A percentile compares a stretch with the other conserved stretches of the same genome.
phyloP scores from a whole-genome alignment of 1,140 invertebrate genomes.

The Triops longicaudatus region DNA sequence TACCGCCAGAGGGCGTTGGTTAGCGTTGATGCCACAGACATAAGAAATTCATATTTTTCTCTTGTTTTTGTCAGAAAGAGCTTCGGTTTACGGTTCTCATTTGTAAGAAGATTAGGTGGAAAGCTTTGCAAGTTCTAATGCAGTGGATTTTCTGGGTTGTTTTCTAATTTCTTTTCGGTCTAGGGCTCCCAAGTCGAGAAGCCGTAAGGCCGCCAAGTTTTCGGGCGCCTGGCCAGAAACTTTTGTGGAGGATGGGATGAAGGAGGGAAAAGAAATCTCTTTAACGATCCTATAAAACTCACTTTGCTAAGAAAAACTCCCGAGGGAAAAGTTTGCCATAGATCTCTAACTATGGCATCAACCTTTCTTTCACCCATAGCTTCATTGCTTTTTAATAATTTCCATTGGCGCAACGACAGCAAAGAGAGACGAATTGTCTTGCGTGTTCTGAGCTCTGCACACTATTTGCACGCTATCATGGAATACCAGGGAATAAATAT shows the following conservation, averaged over 20 bases:
- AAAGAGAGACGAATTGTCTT: too few relatives aligned
- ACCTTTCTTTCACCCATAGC: not conserved
- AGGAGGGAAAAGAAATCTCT: not conserved
- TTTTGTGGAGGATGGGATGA: too few relatives aligned
- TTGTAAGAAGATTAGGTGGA: too few relatives aligned
- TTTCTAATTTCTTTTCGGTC: not conserved
- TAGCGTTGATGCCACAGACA: too few relatives aligned
- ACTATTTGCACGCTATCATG: too few relatives aligned
- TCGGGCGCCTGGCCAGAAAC: not conserved
- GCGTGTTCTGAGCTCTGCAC: too few relatives aligned
- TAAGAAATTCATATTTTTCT: too few relatives aligned
- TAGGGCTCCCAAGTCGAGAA: too few relatives aligned
- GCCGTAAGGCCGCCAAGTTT: not conserved
- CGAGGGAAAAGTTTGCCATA: not conserved
- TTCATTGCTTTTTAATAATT: not conserved
- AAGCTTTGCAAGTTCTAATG: not conserved
- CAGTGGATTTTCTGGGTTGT: not conserved
- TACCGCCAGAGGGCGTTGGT: not conserved
- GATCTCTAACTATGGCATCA: constrained; percentile 1
- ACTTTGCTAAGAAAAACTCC: not conserved
- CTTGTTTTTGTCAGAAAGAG: too few relatives aligned
- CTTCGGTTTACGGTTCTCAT: too few relatives aligned
- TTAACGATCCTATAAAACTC: constrained; percentile 4
- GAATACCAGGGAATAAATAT: too few relatives aligned
- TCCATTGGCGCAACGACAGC: too few relatives aligned